phyloP scores from a whole-genome alignment of 2,888 invertebrate genomes.

The Leptothorax acervorum region DNA sequence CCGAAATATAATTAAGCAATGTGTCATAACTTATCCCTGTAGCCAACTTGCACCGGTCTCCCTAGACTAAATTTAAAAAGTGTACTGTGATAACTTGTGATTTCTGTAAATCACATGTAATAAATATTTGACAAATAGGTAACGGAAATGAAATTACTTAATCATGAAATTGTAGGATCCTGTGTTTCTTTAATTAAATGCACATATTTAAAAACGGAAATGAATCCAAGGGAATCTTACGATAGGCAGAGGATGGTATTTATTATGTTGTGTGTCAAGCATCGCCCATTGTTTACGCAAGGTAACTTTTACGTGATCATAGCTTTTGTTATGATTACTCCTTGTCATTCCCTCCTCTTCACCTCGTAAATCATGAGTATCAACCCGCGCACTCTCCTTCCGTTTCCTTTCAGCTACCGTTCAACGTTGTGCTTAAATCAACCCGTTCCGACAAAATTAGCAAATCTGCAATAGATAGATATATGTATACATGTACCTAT shows the following conservation, averaged over 20 bases:
- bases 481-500: constrained; percentile 49
- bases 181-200: neutral
- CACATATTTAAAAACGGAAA: neutral
- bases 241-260: neutral
- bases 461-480: constrained; percentile 79
- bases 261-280: neutral
- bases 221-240: neutral
- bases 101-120: neutral
- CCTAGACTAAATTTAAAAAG: too few species aligned
- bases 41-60: too few species aligned
- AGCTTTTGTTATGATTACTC: neutral
- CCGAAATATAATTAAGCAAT: too few species aligned
- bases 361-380: neutral
- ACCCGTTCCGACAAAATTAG: constrained; percentile 71
- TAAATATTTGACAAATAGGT: neutral
- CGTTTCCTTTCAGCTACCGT: neutral
- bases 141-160: neutral
- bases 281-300: neutral
- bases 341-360: neutral
- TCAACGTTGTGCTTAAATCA: constrained; percentile 41
- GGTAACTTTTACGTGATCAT: neutral
- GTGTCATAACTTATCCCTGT: too few species aligned
- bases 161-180: neutral
- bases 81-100: too few species aligned
- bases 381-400: neutral